phyloP scores from a whole-genome alignment of 2,797 vertebrate genomes.

The Ctenochaetus hawaiiensis region DNA sequence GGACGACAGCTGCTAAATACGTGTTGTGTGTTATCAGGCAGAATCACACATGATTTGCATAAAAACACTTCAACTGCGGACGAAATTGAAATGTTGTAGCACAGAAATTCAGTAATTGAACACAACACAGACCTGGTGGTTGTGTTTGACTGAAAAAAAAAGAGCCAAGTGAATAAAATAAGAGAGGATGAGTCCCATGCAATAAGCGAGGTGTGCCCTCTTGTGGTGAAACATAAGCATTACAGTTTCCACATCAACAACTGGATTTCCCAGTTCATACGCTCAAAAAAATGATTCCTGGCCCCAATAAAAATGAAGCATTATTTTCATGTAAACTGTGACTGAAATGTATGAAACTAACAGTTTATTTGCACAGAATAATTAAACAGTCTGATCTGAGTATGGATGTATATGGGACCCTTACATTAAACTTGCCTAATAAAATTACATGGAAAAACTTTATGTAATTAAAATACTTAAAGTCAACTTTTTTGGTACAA shows the following conservation, averaged over 20 bases:
- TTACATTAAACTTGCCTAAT: too few species aligned
- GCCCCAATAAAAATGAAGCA: too few species aligned
- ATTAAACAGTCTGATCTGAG: too few species aligned
- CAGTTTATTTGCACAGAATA: too few species aligned
- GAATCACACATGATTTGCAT: neutral
- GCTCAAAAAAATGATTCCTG: too few species aligned
- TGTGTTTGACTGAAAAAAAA: neutral
- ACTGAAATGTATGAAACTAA: too few species aligned
- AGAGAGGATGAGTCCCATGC: neutral
- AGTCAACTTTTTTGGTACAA: too few species aligned
- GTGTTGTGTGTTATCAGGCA: neutral
- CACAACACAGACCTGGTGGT: neutral
- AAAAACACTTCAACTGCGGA: neutral
- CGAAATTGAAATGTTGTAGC: neutral
- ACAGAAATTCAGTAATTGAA: neutral
- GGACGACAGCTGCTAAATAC: neutral
- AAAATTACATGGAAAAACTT: too few species aligned
- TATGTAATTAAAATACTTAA: too few species aligned
- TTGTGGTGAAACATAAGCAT: constrained; percentile 59
- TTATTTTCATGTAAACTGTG: too few species aligned
- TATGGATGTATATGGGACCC: too few species aligned
- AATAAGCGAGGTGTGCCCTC: constrained; percentile 51
- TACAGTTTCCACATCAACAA: constrained; percentile 4
- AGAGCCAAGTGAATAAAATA: too few species aligned
- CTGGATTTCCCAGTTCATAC: constrained; percentile 8